Base-by-base conservation (phyloP, 2,797 vertebrate genomes). In the Tapirus indicus region DNA sequence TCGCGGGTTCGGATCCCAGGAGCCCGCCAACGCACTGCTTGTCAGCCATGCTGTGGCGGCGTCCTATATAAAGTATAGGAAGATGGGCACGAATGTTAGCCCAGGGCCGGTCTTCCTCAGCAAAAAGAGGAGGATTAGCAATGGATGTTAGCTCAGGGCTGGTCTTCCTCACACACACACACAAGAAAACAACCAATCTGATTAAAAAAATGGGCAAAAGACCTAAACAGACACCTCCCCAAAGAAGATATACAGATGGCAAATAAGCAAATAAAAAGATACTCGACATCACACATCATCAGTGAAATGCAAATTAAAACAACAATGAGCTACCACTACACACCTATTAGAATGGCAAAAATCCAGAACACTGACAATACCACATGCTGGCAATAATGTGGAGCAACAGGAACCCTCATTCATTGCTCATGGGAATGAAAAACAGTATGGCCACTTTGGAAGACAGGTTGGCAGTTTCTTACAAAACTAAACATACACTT, bases 181-280 rank as follows among this genome's bases (percentile, higher is more conserved):
- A 62, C 29, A 92, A 78, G 17, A 91, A 84, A 95, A 52, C 1
- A 68, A 69, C 14, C 5, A 83, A 85, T 13, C 4, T 47, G 52
- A 91, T 38, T 85, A 62, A 79, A 80, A 80, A 58, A 95, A 62
- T 64, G 25, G 27, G 56, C 71, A 83, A 93, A 94, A 86, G 62
- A 47, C 12, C 10, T 82, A 14, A 95, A 86, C 1, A 91, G 35
- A 64, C 20, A 79, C 74, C 35, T 92, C 23, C 23, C 72, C 35
- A 83, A 96, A 93, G 72, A 96, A 75, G 56, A 88, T 11, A 75
- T 12, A 38, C 38, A 82, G 29, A 85, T 64, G 3, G 9, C 23
- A 91, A 47, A 64, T 68, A 96, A 83, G 41, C 62, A 85, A 69
- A 41, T 90, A 32, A 89, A 96, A 93, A 94, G 60, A 68, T n/a